A percentile compares a stretch with the other conserved stretches of the same genome.
Conservation (phyloP, 2,113 vertebrate genomes). For the Scomber scombrus region DNA sequence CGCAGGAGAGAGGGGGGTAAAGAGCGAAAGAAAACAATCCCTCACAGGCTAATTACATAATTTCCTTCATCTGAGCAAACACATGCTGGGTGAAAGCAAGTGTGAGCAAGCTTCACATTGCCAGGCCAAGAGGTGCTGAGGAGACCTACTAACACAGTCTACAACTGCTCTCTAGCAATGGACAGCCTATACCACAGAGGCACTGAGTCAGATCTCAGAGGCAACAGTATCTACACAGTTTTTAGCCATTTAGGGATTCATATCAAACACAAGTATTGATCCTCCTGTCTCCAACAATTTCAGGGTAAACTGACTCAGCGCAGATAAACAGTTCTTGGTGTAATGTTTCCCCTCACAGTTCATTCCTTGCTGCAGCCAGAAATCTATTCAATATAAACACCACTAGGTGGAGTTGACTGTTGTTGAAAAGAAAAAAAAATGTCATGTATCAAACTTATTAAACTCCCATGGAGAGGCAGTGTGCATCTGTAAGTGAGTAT, state of each 20-base stretch:
- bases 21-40: slow-evolving; percentile 83
- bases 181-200: slow-evolving; percentile 6
- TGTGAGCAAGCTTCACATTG: slow-evolving; percentile 74
- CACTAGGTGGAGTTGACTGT: slow-evolving; percentile 85
- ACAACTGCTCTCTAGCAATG: slow-evolving; percentile 16
- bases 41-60: slow-evolving; percentile 94
- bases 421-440: slow-evolving; percentile 67
- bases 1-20: slow-evolving; percentile 36
- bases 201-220: slow-evolving; percentile 25
- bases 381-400: slow-evolving; percentile 73
- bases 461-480: slow-evolving; percentile 59
- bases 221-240: slow-evolving; percentile 29
- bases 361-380: slow-evolving; percentile 53
- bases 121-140: slow-evolving; percentile 59
- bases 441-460: slow-evolving; percentile 69
- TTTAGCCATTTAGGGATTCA: slow-evolving; percentile 41
- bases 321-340: slow-evolving; percentile 57
- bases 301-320: slow-evolving; percentile 38
- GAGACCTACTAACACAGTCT: slow-evolving; percentile 50
- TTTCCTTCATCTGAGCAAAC: slow-evolving; percentile 97
- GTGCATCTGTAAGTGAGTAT: slow-evolving; percentile 51
- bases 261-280: slow-evolving; percentile 42
- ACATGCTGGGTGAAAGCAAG: slow-evolving; percentile 83
- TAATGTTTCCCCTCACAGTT: slow-evolving; percentile 54
- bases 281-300: slow-evolving; percentile 27